Conservation (phyloP, 2,888 invertebrate genomes). For the Synanthedon myopaeformis region DNA sequence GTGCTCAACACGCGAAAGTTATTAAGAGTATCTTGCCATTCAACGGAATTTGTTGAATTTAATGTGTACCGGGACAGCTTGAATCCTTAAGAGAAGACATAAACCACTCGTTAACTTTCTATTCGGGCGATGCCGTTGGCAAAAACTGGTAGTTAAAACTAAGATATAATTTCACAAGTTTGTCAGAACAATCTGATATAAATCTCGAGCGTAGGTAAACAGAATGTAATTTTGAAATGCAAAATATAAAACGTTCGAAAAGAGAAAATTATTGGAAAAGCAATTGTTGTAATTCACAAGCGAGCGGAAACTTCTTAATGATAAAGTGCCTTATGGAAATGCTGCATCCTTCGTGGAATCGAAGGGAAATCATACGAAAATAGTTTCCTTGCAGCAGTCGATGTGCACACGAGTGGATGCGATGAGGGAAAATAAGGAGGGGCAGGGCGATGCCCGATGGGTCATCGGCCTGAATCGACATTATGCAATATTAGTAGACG, state of each 20-base stretch:
- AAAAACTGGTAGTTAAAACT: too few species aligned
- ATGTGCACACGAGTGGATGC: constrained; percentile 12
- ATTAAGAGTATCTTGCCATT: too few species aligned
- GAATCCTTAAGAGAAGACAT: too few species aligned
- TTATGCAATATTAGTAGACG: neutral
- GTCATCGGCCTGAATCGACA: constrained; percentile 9
- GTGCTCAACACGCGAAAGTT: too few species aligned
- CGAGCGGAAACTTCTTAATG: constrained; percentile 22
- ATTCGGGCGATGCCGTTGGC: too few species aligned
- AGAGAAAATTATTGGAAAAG: constrained; percentile 14
- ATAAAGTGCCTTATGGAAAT: constrained; percentile 13
- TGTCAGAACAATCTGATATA: too few species aligned
- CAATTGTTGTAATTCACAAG: constrained; percentile 25
- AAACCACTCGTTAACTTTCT: too few species aligned
- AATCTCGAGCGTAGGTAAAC: too few species aligned
- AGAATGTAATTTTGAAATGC: constrained; percentile 25
- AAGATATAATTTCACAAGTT: too few species aligned
- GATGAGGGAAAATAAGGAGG: constrained; percentile 14
- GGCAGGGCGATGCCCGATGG: constrained; percentile 13
- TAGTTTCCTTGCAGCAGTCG: constrained; percentile 28
- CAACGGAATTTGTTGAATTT: too few species aligned
- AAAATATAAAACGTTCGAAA: constrained; percentile 2
- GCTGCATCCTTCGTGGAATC: constrained; percentile 1
- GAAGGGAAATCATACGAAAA: constrained; percentile 28
- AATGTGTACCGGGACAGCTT: too few species aligned